Percentiles rank a stretch among this genome's conserved stretches.
Evolutionary conservation across 2,888 invertebrate genomes (phyloP).

Genomic region (Pherbina coryleti): DNA sequence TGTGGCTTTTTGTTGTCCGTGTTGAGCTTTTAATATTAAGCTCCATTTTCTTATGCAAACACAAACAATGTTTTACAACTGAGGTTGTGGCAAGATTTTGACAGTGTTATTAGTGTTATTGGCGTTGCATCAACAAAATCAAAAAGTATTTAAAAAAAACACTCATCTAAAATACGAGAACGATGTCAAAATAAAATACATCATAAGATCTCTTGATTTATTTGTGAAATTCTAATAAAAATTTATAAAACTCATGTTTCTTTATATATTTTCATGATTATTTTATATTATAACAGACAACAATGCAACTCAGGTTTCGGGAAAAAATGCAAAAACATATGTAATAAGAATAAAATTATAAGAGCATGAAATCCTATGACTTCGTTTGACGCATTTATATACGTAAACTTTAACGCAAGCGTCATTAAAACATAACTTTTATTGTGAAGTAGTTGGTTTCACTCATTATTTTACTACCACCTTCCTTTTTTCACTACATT

Average conservation of each 20-base stretch:
- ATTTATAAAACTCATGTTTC: background rate
- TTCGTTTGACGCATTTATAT: background rate
- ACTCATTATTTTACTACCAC: background rate
- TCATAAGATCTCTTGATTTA: no score
- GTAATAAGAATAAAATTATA: background rate
- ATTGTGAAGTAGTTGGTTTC: background rate
- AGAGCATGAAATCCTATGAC: background rate
- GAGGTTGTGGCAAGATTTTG: no score
- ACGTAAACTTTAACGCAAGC: background rate
- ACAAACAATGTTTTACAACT: no score
- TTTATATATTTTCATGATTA: background rate
- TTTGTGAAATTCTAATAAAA: no score
- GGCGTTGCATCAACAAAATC: no score
- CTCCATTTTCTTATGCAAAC: no score
- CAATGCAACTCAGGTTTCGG: background rate
- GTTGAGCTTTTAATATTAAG: no score
- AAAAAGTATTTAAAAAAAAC: no score
- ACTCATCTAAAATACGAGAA: no score
- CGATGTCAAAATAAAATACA: no score
- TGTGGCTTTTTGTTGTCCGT: no score
- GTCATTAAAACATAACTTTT: background rate
- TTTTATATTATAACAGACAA: background rate
- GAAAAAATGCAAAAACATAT: background rate
- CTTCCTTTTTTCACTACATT: background rate
- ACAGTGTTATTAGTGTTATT: no score